Evolutionary conservation across 2,113 vertebrate genomes (phyloP), one percentile per base, ranked within the genome.

Genomic region (Gymnorhina tibicen): DNA sequence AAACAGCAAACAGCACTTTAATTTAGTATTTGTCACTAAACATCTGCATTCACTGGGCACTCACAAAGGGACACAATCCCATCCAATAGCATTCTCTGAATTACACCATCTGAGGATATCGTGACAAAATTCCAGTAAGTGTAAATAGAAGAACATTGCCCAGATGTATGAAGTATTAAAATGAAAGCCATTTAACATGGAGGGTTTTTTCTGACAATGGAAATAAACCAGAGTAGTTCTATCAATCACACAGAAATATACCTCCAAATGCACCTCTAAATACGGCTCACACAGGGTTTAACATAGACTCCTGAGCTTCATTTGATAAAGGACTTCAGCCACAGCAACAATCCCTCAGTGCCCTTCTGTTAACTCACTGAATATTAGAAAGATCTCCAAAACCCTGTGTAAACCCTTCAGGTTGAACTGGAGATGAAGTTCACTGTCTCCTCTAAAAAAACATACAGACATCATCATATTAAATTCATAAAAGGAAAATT

Each of bases 1-100:
- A 96, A 97, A 93, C 11, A 79, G 68, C 20, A 89, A 94, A 97
- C 49, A 96, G 32, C n/a, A 67, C 46, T 80, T 55, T 28, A 62
- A 12, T 70, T 87, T 28, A 95, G 39, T 37, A 14, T 55, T 33
- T 63, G 37, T 49, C 35, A 75, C 75, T 49, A 16, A 53, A 55
- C 42, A 35, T 28, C 70, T 90, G 70, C 15, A 32, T 17, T 72
- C 52, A 16, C 23, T 35, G 33, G 24, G 37, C 46, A 37, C 12
- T 26, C 59, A 55, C n/a, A 53, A 58, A 85, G 52, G 21, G n/a
- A 39, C 28, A 16, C 52, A 26, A 2, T 7, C 10, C 50, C 27
- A 46, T 11, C 44, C 23, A 33, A 4, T 0, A 46, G 7, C 70
- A 64, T 4, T 16, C 50, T 80, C 70, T 41, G 63, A 76, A 26